Percentiles rank a stretch among this genome's conserved stretches.
Evolutionary conservation across 2,888 invertebrate species (phyloP).

Genomic region (Pollenia labialis): DNA sequence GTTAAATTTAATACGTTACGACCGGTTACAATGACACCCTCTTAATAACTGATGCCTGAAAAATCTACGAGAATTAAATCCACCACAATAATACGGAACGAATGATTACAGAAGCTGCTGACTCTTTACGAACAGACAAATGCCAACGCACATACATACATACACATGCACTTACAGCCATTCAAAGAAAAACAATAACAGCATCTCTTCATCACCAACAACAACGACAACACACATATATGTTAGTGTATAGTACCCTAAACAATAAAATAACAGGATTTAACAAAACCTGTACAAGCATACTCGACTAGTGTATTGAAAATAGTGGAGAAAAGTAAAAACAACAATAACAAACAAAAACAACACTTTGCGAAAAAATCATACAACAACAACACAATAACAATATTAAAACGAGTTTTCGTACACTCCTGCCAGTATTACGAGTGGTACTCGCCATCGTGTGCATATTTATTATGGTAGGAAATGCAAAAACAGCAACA

Average conservation of each 20-base stretch:
- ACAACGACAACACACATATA: slow-evolving; percentile 26
- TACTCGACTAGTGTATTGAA: not conserved
- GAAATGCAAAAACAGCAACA: no score
- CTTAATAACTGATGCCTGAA: slow-evolving; percentile 69
- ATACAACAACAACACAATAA: no score
- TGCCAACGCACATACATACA: not conserved
- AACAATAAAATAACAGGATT: slow-evolving; percentile 36
- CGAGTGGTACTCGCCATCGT: no score
- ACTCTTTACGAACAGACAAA: slow-evolving; percentile 16
- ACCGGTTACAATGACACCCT: slow-evolving; percentile 66
- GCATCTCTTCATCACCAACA: slow-evolving; percentile 45
- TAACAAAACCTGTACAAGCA: not conserved
- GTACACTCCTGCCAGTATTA: no score
- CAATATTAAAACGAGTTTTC: no score
- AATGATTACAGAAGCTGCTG: slow-evolving; percentile 42
- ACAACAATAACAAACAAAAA: not conserved
- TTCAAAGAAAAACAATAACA: slow-evolving; percentile 6
- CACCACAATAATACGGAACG: slow-evolving; percentile 11
- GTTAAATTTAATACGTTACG: slow-evolving; percentile 23
- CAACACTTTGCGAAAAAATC: not conserved
- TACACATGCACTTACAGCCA: no score
- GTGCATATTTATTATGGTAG: no score
- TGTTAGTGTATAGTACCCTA: slow-evolving; percentile 45
- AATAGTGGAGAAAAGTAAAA: slow-evolving; percentile 10
- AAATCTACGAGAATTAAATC: slow-evolving; percentile 44